phyloP scores from a whole-genome alignment of 2,113 vertebrate species.

The Acrocephalus arundinaceus region DNA sequence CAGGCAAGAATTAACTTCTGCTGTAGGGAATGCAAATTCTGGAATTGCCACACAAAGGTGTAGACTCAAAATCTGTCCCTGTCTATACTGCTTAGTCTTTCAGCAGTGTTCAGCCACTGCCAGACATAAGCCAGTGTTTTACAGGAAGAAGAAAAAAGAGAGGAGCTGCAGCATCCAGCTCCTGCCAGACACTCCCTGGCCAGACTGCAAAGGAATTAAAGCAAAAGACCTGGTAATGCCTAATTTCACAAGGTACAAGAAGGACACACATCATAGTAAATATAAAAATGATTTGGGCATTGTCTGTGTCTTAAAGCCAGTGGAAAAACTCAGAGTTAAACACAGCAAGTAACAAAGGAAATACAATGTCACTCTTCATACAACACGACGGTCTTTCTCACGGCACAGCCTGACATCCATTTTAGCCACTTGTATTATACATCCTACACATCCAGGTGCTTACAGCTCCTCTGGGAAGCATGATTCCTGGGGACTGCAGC shows the following conservation, averaged over 20 bases:
- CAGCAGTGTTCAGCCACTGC: not conserved
- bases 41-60: not conserved
- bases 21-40: not conserved
- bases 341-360: not conserved
- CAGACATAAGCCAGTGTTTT: not conserved
- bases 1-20: not conserved
- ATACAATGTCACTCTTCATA: not conserved
- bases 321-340: not conserved
- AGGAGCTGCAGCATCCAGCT: not conserved
- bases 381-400: not conserved
- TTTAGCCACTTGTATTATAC: accelerated
- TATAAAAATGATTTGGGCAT: not conserved
- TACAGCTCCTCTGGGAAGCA: not conserved
- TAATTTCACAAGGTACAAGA: not conserved
- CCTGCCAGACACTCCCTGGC: not conserved
- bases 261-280: not conserved
- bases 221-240: not conserved
- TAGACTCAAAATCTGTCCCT: not conserved
- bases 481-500: not conserved
- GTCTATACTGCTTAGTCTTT: not conserved
- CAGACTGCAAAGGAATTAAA: not conserved
- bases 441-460: not conserved
- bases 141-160: not conserved
- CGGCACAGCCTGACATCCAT: not conserved
- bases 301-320: not conserved